Percentiles rank a stretch among this genome's conserved stretches.
phyloP scores from a whole-genome alignment of 2,797 vertebrate species.

The Microctenopoma lineatum region DNA sequence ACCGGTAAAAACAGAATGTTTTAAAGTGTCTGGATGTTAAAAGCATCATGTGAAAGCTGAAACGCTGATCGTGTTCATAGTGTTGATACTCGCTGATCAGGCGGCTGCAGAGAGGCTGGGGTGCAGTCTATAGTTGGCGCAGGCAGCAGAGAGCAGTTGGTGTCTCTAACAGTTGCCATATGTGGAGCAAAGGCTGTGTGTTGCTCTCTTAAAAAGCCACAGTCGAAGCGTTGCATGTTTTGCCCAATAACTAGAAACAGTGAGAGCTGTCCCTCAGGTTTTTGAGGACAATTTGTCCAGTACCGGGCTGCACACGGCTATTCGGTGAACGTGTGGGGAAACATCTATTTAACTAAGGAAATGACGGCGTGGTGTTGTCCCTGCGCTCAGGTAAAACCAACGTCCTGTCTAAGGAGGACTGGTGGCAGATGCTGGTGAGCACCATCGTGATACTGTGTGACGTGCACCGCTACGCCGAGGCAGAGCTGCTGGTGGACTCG shows the following conservation, averaged over 20 bases:
- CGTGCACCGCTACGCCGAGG: slow-evolving; percentile 89
- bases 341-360: too few relatives aligned
- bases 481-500: slow-evolving; percentile 94
- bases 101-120: neutral
- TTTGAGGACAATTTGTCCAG: neutral
- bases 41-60: too few relatives aligned
- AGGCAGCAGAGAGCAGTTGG: slow-evolving; percentile 25
- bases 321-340: too few relatives aligned
- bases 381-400: slow-evolving; percentile 83
- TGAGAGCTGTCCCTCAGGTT: neutral
- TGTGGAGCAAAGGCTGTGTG: slow-evolving; percentile 26
- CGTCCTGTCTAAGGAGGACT: slow-evolving; percentile 94
- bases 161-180: slow-evolving; percentile 19
- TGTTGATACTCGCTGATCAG: slow-evolving; percentile 3
- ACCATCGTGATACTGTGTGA: slow-evolving; percentile 90
- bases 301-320: too few relatives aligned
- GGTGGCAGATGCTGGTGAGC: slow-evolving; percentile 94
- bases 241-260: neutral
- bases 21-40: too few relatives aligned
- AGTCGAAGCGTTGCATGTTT: slow-evolving; percentile 3
- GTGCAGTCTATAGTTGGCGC: slow-evolving; percentile 19
- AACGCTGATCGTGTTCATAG: too few relatives aligned
- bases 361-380: neutral
- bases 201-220: neutral
- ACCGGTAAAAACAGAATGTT: slow-evolving; percentile 81